phyloP scores from a whole-genome alignment of 2,888 invertebrate genomes.

The Dorcus hopei region DNA sequence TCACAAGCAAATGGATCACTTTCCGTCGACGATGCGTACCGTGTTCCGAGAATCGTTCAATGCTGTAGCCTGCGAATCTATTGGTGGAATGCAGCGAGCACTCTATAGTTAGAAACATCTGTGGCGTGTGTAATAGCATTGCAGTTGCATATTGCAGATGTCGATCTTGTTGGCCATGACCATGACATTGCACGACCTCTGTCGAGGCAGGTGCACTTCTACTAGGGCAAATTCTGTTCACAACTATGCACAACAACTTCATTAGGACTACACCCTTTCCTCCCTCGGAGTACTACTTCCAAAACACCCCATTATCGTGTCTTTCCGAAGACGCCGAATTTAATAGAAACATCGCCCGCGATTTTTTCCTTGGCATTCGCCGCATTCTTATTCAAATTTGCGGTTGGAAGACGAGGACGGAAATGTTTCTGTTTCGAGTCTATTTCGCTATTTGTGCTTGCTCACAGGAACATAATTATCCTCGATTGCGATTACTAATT shows the following conservation, averaged over 20 bases:
- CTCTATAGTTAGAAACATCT: constrained; percentile 21
- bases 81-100: constrained; percentile 16
- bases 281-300: too few species aligned
- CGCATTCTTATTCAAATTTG: too few species aligned
- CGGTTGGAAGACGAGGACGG: too few species aligned
- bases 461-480: too few species aligned
- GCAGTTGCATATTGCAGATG: constrained; percentile 49
- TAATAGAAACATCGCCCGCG: too few species aligned
- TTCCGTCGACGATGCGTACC: not conserved
- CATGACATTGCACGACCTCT: constrained; percentile 51
- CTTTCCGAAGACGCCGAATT: too few species aligned
- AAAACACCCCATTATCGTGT: too few species aligned
- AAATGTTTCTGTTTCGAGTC: too few species aligned
- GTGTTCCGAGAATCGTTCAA: constrained; percentile 8
- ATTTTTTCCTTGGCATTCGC: too few species aligned
- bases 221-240: constrained; percentile 21
- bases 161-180: constrained; percentile 50
- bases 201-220: constrained; percentile 30
- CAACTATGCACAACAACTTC: not conserved
- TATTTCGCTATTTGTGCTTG: too few species aligned
- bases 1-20: not conserved
- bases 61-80: constrained; percentile 11
- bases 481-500: too few species aligned
- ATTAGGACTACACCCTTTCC: not conserved
- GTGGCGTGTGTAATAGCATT: constrained; percentile 19